Percentiles rank a stretch among this genome's conserved stretches.
Conservation (phyloP, 2,888 invertebrate species). For the Chloroclysta siterata region DNA sequence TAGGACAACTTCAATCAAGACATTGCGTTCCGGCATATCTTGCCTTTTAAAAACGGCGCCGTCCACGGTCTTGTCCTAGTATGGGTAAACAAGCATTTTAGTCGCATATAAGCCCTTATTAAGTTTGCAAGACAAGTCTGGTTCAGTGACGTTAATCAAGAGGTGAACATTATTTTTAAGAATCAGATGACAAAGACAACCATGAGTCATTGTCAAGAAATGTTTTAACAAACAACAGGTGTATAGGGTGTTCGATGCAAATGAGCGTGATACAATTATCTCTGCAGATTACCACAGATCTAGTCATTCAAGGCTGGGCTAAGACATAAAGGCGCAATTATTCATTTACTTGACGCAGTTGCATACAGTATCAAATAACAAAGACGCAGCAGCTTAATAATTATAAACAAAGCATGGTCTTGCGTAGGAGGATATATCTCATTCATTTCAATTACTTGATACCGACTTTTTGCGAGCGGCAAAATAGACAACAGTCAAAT, state of each 20-base stretch:
- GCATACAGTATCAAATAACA: conserved; percentile 36
- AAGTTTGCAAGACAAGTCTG: conserved; percentile 58
- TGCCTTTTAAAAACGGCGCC: conserved; percentile 62
- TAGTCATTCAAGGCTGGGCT: conserved; percentile 37
- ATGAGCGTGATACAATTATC: conserved; percentile 66
- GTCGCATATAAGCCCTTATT: conserved; percentile 72
- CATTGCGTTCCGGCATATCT: conserved; percentile 73
- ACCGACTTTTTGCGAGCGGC: conserved; percentile 67
- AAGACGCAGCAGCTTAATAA: conserved; percentile 50
- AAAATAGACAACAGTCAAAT: conserved; percentile 67
- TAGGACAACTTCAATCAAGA: conserved; percentile 34
- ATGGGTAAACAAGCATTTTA: conserved; percentile 71
- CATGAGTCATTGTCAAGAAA: conserved; percentile 70
- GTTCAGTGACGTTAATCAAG: conserved; percentile 66
- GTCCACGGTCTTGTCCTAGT: conserved; percentile 67
- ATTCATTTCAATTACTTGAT: conserved; percentile 77
- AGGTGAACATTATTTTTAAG: conserved; percentile 60
- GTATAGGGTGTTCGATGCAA: conserved; percentile 62
- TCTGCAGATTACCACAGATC: conserved; percentile 55
- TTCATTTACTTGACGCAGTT: conserved; percentile 40
- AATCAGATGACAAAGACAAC: conserved; percentile 58
- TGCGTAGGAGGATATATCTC: conserved; percentile 74
- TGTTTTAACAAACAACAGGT: conserved; percentile 66
- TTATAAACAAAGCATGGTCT: conserved; percentile 73
- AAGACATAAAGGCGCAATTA: conserved; percentile 39